Percentiles rank a stretch among this genome's conserved stretches.
Conservation (phyloP, 2,113 vertebrate genomes). For the Daphoenositta chrysoptera region DNA sequence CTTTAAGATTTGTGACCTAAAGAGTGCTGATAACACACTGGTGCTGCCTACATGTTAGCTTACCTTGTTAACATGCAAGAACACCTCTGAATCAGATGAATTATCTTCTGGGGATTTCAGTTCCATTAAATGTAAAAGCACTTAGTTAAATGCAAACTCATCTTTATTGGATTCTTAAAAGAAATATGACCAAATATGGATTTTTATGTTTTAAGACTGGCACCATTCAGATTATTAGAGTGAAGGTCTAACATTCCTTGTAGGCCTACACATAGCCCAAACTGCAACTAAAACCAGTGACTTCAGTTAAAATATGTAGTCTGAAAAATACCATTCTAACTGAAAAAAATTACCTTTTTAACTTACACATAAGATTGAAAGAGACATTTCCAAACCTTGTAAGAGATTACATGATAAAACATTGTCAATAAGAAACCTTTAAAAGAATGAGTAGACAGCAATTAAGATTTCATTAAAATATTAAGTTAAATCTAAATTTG, state of each 20-base stretch:
- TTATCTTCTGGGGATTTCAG: neutral
- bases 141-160: neutral
- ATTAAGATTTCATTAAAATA: neutral
- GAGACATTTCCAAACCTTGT: neutral
- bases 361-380: neutral
- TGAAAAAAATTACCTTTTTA: neutral
- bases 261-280: neutral
- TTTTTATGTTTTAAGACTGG: neutral
- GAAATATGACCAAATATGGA: neutral
- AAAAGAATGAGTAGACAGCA: neutral
- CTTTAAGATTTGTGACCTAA: neutral
- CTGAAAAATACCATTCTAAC: neutral
- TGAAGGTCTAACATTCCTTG: neutral
- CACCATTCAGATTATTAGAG: neutral
- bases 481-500: neutral
- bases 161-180: neutral
- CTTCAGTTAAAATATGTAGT: neutral
- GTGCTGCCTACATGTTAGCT: neutral
- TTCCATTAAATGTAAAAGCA: neutral
- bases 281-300: neutral
- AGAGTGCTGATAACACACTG: neutral
- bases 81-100: neutral
- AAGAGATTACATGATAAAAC: neutral
- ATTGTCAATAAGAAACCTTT: neutral
- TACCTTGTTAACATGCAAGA: neutral